Percentiles rank a stretch among this genome's conserved stretches.
These are phyloP conservation scores for Drosophila paracracens DNA, from an alignment of 2,888 invertebrate genomes.

Conservation along the genomic window DNA sequence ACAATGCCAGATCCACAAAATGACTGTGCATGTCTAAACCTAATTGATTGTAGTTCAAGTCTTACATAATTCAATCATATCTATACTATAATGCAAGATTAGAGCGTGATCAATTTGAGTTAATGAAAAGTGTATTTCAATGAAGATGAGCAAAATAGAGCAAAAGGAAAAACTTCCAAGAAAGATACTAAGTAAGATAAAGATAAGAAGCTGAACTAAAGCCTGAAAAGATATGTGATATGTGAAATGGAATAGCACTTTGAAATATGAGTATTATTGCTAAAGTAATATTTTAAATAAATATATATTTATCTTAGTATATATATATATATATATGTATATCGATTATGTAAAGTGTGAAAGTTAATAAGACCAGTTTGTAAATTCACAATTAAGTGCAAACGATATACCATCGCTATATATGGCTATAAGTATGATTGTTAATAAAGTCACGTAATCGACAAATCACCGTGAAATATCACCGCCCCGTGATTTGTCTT, in stretches of 20 bases:
- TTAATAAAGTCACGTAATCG: conserved; percentile 62
- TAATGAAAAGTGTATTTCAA: not conserved
- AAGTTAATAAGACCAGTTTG: not conserved
- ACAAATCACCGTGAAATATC: conserved; percentile 63
- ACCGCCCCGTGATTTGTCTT: conserved; percentile 45
- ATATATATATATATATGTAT: not conserved
- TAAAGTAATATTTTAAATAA: not conserved
- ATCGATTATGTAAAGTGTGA: not conserved
- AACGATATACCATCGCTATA: conserved; percentile 7
- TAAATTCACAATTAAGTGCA: conserved; percentile 11
- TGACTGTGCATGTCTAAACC: conserved; percentile 1
- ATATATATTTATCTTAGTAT: no score
- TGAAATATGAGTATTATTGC: not conserved
- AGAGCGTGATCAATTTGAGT: not conserved
- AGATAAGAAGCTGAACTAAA: no score
- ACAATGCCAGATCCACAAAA: not conserved
- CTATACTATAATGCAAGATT: not conserved
- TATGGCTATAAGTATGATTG: conserved; percentile 15
- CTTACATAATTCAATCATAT: not conserved
- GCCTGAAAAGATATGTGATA: not conserved
- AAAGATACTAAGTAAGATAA: not conserved
- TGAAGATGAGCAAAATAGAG: not conserved
- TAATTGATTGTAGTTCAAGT: not conserved
- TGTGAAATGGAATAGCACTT: not conserved
- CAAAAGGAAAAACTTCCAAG: not conserved